phyloP scores from a whole-genome alignment of 2,797 vertebrate genomes.

The Brotula barbata region DNA sequence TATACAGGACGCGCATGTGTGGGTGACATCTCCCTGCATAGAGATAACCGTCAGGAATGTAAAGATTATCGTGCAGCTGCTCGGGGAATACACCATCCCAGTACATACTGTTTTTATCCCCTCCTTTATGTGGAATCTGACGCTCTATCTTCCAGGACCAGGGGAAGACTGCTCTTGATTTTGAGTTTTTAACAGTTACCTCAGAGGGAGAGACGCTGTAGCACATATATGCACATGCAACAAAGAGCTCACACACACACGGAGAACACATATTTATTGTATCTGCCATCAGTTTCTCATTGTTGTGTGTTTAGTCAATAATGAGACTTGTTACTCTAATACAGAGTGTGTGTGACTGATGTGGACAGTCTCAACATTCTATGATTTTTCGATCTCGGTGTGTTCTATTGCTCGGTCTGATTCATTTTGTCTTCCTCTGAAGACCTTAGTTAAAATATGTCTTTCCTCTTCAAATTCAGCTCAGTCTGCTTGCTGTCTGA shows the following conservation, averaged over 20 bases:
- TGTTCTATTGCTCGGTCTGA: not conserved
- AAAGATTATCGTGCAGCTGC: conserved; percentile 47
- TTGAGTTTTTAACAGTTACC: conserved; percentile 29
- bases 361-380: not conserved
- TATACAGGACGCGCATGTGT: conserved; percentile 4
- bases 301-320: not conserved
- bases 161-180: conserved; percentile 25
- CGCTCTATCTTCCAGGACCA: conserved; percentile 23
- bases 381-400: not conserved
- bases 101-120: conserved; percentile 12
- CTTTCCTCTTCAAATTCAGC: not conserved
- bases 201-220: conserved; percentile 12
- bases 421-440: too few species aligned
- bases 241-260: not conserved
- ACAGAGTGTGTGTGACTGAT: not conserved
- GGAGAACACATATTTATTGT: not conserved
- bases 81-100: conserved; percentile 29
- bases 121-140: conserved; percentile 19
- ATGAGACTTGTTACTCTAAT: not conserved
- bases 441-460: too few species aligned
- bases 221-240: not conserved
- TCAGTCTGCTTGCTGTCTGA: not conserved
- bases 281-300: not conserved
- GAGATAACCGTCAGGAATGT: conserved; percentile 37
- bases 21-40: conserved; percentile 22